Base-by-base conservation (phyloP, 2,888 invertebrate species). In the Andrena camellia region DNA sequence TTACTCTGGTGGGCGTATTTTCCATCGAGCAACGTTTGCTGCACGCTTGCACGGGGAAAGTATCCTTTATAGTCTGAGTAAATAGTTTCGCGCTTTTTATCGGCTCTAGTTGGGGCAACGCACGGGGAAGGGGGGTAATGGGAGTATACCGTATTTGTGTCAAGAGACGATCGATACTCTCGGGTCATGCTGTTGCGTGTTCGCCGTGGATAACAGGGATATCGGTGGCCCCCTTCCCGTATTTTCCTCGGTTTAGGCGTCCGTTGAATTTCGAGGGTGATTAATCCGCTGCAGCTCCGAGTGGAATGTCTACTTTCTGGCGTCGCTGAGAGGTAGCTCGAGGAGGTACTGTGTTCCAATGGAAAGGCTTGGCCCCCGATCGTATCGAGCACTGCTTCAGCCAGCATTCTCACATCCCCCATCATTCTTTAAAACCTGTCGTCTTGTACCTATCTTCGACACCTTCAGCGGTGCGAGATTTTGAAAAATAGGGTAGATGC, bases 151-250 rank as follows among this genome's bases (percentile, higher is more conserved):
- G 67, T 78, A 80, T 66, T 80, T 80, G 66, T 80, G 80, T 78
- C 80, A 80, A 78, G 80, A 66, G 60, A 8, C 52, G 79, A 80
- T 80, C 79, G 66, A 80, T 80, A 78, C 48, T 35, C 20, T 17
- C 60, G 52, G 48, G 35, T 63, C 63, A 31, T 26, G 63, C 20
- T 29, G 62, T 35, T 10, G 62, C 26, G 69, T 59, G 35, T 42
- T 7, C 33, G 64, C 17, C 5, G 35, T 20, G 66, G 76, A 62
- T 42, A 76, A 79, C 63, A 57, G 57, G 77, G 70, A 64, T 23
- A 42, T 48, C 42, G 17, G 31, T 42, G 54, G 23, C n/a, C 20
- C 20, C 7, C 13, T 31, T 35, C 10, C 20, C 57, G 57, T 57
- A 10, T 26, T 57, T 10, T 26, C 57, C 23, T 23, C 20, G 54